Base-by-base conservation (phyloP, 1,140 invertebrate species). In the Calephelis virginiensis region DNA sequence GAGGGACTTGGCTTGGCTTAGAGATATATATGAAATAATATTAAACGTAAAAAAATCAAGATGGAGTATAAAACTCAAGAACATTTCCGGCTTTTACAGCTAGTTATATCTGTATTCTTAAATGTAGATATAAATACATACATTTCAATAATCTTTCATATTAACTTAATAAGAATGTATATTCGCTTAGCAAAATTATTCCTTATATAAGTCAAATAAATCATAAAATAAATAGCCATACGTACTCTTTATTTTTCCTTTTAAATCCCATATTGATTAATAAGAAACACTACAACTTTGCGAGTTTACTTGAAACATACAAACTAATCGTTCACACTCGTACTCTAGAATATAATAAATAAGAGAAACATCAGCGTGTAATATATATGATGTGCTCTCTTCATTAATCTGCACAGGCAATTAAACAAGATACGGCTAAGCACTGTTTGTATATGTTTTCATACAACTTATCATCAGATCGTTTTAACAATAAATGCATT, bases 341-440 rank as follows among this genome's bases (percentile, higher is more conserved):
- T 50, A 14, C 14, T 8, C 9, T 17, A 8, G 49, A 50, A 50
- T 50, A 11, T 12, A 14, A 17, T 14, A 45, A 53, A 45, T 45
- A 59, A 47, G 47, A 38, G 6, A n/a, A 40, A 45, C 14, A 46
- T 1, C 92, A 50, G 49, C 17, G 9, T 50, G 49, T 50, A 49
- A 49, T 49, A 50, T 50, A 50, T 50, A 50, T 50, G 14, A 14
- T 50, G 8, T 50, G 6, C 49, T 50, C 13, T 50, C 49, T 17
- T 50, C 49, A 17, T 17, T 50, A 50, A 50, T 50, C 49, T 50
- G 14, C 49, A 9, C 13, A 10, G 9, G 49, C 49, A 50, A 50
- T 50, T 50, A 50, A 50, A 50, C 6, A 6, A 50, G 49, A 50
- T 50, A 50, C 11, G 13, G n/a, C 7, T 50, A 50, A 50, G 49